phyloP scores from a whole-genome alignment of 1,140 invertebrate species.

The Macrosteles quadrilineatus region DNA sequence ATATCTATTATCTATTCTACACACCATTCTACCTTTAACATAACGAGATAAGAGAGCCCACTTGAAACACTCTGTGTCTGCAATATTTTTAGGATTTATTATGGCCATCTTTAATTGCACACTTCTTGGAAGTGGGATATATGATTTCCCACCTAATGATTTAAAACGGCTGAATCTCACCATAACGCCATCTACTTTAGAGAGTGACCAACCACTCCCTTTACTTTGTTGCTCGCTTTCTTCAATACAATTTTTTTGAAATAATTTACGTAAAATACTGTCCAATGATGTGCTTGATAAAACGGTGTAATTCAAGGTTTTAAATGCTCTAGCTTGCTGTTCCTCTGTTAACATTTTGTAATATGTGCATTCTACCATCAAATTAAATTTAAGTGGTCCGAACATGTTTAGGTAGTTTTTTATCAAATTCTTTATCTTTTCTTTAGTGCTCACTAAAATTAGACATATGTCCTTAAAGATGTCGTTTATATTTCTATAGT shows the following conservation, averaged over 20 bases:
- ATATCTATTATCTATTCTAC: neutral
- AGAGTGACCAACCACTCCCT: constrained; percentile 8
- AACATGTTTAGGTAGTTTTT: neutral
- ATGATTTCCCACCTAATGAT: neutral
- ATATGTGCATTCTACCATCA: constrained; percentile 1
- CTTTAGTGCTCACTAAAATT: neutral
- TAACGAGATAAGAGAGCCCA: constrained; percentile 5
- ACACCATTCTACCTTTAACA: neutral
- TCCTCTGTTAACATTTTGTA: neutral
- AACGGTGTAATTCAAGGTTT: no score
- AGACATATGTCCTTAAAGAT: neutral
- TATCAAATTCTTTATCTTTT: neutral
- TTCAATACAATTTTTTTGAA: neutral
- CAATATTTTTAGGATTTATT: constrained; percentile 4
- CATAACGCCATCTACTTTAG: neutral
- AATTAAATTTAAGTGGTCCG: neutral
- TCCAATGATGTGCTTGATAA: no score
- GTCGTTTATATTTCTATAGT: neutral
- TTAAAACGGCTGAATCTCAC: neutral
- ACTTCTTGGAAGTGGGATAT: neutral
- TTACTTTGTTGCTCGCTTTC: neutral
- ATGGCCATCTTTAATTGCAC: neutral
- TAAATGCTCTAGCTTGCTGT: neutral
- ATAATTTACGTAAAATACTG: neutral
- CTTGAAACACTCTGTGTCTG: constrained; percentile 4